Evolutionary conservation across 2,797 vertebrate species (phyloP), one percentile per base, ranked within the genome.

Genomic region (Phaenicophaeus curvirostris): DNA sequence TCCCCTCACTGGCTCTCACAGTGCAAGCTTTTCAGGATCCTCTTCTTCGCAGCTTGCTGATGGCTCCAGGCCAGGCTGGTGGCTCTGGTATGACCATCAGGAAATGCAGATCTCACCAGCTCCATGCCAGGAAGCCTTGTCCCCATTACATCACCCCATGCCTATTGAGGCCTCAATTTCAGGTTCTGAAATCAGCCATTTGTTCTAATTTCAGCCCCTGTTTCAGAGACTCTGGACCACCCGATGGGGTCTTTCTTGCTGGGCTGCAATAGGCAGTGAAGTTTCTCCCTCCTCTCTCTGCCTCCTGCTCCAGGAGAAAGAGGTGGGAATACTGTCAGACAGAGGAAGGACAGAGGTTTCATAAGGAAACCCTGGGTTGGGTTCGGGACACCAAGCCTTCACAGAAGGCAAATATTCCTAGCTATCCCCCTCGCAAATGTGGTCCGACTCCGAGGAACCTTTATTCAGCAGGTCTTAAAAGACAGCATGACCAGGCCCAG

Each of bases 81-180:
- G 73, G 46, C 28, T 83, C 62, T 84, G 66, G 15, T 35, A 57
- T 51, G 44, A 63, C 55, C 42, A 19, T 7, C 31, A 48, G 42
- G 39, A 81, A 74, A 75, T 18, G 31, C 83, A 65, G 30, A 35
- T 78, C 35, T 19, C 41, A 75, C 46, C 46, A 89, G 21, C 63
- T 55, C n/a, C 10, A 5, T 5, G 9, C 30, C n/a, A 39, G 28
- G 37, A 92, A 89, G 55, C 44, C 8, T 79, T 62, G 33, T 13
- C 28, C 21, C 15, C 2, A 1, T 65, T 5, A 1, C 33, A 59
- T 53, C 46, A 84, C 42, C 42, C 50, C 0, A 0, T n/a, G 23
- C 21, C 35, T 71, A 14, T 16, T 0, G 2, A 54, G 20, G 63
- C 8, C 30, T 25, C 28, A 30, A 17, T 19, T 82, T 54, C 37